phyloP scores from a whole-genome alignment of 2,113 vertebrate species.

The Myiagra hebetior region DNA sequence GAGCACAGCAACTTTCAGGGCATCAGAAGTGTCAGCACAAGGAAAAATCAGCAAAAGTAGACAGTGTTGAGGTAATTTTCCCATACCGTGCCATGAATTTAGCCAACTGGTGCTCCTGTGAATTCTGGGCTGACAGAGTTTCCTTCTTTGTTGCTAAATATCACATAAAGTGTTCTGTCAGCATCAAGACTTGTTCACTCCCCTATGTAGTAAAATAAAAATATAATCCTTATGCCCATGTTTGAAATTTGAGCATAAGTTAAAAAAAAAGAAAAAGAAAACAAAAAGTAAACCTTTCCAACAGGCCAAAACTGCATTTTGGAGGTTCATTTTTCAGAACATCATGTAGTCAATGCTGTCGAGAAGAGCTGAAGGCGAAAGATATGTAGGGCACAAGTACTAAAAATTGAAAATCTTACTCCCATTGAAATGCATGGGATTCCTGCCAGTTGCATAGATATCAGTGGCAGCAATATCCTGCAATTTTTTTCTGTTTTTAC shows the following conservation, averaged over 20 bases:
- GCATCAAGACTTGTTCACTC: conserved; percentile 35
- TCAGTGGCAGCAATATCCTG: conserved; percentile 42
- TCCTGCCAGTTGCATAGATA: conserved; percentile 58
- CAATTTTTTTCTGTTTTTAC: conserved; percentile 18
- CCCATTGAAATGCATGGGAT: conserved; percentile 48
- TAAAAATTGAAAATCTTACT: conserved; percentile 57
- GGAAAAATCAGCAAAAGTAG: conserved; percentile 69
- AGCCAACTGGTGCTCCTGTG: conserved; percentile 54
- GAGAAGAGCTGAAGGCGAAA: conserved; percentile 26
- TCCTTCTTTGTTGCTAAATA: conserved; percentile 69
- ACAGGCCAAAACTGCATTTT: conserved; percentile 31
- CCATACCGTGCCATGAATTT: conserved; percentile 53
- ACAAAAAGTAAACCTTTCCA: conserved; percentile 24
- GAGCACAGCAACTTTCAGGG: conserved; percentile 72
- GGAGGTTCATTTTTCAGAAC: conserved; percentile 30
- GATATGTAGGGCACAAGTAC: conserved; percentile 57
- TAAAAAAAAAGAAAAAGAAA: not conserved
- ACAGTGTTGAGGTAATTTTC: conserved; percentile 70
- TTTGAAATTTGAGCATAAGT: conserved; percentile 45
- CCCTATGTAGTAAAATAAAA: conserved; percentile 59
- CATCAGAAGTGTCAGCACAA: conserved; percentile 72
- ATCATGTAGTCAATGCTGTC: conserved; percentile 27
- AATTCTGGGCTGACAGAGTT: conserved; percentile 51
- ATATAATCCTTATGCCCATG: conserved; percentile 54
- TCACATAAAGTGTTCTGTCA: conserved; percentile 69